These are phyloP conservation scores for Dione juno DNA, from an alignment of 2,888 invertebrate genomes.

Conservation along the genomic window DNA sequence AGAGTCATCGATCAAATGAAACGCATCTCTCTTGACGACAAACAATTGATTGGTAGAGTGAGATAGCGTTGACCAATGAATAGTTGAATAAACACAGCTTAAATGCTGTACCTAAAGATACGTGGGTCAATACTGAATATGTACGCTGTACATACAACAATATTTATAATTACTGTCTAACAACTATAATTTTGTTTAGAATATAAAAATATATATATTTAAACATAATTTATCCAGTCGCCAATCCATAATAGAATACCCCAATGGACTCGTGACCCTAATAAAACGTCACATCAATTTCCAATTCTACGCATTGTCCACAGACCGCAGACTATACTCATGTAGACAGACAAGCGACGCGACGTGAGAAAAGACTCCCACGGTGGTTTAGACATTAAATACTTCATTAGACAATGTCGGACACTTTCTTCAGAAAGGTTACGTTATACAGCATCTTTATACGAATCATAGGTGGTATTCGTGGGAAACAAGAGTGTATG, in stretches of 20 bases:
- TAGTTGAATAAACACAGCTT: background rate
- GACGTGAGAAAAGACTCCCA: constrained; percentile 40
- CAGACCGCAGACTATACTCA: constrained; percentile 36
- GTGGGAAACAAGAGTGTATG: constrained; percentile 73
- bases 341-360: constrained; percentile 5
- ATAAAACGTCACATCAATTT: constrained; percentile 37
- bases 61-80: constrained; percentile 8
- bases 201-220: background rate
- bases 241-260: constrained; percentile 5
- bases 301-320: constrained; percentile 35
- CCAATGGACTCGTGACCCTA: background rate
- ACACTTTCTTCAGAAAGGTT: constrained; percentile 68
- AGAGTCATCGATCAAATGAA: constrained; percentile 31
- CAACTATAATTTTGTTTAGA: too few species aligned
- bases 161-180: too few species aligned
- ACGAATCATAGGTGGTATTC: constrained; percentile 44
- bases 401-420: constrained; percentile 58
- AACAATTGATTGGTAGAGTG: constrained; percentile 21
- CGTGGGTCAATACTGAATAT: background rate
- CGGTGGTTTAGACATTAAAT: constrained; percentile 46
- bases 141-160: too few species aligned
- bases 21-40: constrained; percentile 25
- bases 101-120: background rate
- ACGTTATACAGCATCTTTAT: constrained; percentile 44
- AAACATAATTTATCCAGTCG: background rate